phyloP scores from a whole-genome alignment of 2,888 invertebrate species.

The Lissonota sp. region DNA sequence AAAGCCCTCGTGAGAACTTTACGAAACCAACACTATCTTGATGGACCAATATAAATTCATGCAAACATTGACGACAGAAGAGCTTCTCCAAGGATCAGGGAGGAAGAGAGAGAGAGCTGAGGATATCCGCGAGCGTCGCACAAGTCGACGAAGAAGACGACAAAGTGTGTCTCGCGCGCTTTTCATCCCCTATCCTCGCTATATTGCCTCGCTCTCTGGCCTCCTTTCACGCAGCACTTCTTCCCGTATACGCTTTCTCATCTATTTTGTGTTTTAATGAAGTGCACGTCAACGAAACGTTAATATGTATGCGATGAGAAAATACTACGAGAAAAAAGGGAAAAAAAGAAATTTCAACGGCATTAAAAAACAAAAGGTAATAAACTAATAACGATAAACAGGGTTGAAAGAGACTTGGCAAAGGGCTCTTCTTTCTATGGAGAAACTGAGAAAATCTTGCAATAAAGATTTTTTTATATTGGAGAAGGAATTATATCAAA shows the following conservation, averaged over 20 bases:
- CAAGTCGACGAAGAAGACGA: constrained; percentile 34
- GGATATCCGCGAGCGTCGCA: constrained; percentile 26
- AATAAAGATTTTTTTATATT: too few species aligned
- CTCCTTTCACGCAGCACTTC: constrained; percentile 54
- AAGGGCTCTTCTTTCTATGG: background rate
- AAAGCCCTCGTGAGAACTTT: constrained; percentile 25
- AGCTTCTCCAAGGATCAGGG: constrained; percentile 16
- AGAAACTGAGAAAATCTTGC: background rate
- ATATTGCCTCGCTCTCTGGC: constrained; percentile 44
- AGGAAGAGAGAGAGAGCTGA: constrained; percentile 23
- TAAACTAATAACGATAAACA: background rate
- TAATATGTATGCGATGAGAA: constrained; percentile 18
- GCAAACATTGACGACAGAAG: constrained; percentile 63
- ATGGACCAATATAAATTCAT: constrained; percentile 67
- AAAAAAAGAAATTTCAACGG: constrained; percentile 4
- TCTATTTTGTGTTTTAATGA: constrained; percentile 59
- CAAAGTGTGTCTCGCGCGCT: constrained; percentile 10
- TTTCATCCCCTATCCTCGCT: background rate
- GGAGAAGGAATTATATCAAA: too few species aligned
- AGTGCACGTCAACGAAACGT: constrained; percentile 40
- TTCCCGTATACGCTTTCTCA: constrained; percentile 29
- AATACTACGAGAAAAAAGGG: background rate
- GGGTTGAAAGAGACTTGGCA: background rate
- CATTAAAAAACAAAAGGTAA: too few species aligned
- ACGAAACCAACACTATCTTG: constrained; percentile 46